Conservation (phyloP, 2,888 invertebrate species). For the Heliconius sara region DNA sequence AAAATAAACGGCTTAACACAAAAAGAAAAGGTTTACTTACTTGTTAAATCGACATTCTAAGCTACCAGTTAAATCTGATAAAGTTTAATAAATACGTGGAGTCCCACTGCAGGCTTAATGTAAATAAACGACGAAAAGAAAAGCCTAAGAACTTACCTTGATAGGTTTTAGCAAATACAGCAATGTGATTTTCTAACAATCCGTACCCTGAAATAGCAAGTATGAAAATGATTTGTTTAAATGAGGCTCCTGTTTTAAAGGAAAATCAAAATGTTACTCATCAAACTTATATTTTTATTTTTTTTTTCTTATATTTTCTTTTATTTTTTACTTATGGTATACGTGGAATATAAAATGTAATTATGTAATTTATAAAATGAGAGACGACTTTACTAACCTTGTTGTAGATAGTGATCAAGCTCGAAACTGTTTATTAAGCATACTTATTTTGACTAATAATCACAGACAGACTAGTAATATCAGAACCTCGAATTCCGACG, state of each 20-base stretch:
- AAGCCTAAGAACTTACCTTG: constrained; percentile 56
- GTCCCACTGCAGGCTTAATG: not conserved
- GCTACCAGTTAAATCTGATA: not conserved
- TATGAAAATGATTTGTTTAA: constrained; percentile 26
- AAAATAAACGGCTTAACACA: not conserved
- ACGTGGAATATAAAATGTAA: not conserved
- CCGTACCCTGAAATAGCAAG: constrained; percentile 70
- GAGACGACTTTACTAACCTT: constrained; percentile 1
- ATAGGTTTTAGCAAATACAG: constrained; percentile 68
- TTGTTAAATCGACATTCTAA: not conserved
- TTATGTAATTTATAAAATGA: not conserved
- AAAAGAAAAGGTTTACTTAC: constrained; percentile 3
- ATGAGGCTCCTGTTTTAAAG: constrained; percentile 28
- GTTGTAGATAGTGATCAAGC: not conserved
- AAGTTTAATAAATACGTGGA: not conserved
- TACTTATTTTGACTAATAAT: not conserved
- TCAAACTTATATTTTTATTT: too few species aligned
- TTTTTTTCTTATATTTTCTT: too few species aligned
- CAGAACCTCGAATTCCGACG: not conserved
- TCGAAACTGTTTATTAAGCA: not conserved
- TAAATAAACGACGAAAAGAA: not conserved
- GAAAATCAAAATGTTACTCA: not conserved
- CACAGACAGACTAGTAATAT: not conserved
- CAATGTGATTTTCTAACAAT: constrained; percentile 79
- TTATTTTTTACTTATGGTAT: too few species aligned